phyloP scores from a whole-genome alignment of 30 jellyfish, hydroid and myxozoan genomes.

The Turritopsis dohrnii region DNA sequence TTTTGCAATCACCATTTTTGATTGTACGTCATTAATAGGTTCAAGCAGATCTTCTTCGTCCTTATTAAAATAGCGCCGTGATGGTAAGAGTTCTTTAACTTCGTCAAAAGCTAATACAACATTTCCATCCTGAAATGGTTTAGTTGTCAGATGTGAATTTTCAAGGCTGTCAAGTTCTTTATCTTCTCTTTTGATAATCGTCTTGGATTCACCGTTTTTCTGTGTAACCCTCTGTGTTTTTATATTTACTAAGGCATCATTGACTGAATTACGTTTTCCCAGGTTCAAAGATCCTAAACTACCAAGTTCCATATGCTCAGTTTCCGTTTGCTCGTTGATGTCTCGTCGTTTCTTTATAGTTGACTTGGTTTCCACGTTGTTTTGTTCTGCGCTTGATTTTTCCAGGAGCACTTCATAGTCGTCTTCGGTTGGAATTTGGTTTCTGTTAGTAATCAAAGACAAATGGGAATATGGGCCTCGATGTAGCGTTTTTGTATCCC shows the following conservation, averaged over 20 bases:
- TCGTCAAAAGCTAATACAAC: constrained; percentile 86
- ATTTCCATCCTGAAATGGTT: constrained; percentile 28
- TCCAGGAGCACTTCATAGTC: background rate
- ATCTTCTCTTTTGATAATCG: background rate
- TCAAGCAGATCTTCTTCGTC: constrained; percentile 13
- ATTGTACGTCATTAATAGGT: background rate
- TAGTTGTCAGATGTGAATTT: constrained; percentile 22
- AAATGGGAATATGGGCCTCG: background rate
- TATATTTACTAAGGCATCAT: background rate
- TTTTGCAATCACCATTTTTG: background rate
- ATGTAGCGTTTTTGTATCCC: background rate
- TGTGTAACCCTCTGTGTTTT: background rate
- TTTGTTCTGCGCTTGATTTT: background rate
- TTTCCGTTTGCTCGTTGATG: constrained; percentile 20
- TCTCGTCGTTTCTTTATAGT: background rate
- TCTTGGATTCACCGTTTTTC: background rate
- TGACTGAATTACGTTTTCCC: background rate
- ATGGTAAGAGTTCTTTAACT: constrained; percentile 68
- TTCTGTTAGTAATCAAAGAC: constrained; percentile 10
- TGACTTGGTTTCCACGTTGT: background rate
- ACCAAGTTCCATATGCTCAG: constrained; percentile 23
- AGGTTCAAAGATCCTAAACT: constrained; percentile 27
- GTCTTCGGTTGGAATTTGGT: constrained; percentile 3
- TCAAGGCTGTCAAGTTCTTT: background rate
- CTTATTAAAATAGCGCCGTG: background rate